Percentiles rank a stretch among this genome's conserved stretches.
Evolutionary conservation across 2,888 invertebrate genomes (phyloP).

Genomic region (Onchidella celtica): DNA sequence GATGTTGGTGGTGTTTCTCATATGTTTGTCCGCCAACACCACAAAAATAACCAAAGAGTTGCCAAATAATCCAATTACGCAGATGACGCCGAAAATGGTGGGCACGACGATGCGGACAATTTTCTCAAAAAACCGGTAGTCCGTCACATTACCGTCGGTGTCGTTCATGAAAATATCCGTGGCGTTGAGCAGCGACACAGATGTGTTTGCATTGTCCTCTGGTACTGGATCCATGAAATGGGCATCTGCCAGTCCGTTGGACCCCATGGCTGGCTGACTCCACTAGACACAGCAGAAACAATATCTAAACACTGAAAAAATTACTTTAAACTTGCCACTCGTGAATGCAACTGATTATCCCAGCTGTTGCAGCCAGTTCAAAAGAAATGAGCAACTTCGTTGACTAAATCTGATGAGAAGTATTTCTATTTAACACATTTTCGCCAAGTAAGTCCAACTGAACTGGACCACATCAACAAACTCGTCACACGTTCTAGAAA

Average conservation of each 20-base stretch:
- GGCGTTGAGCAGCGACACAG: neutral
- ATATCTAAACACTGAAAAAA: neutral
- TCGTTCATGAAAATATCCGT: neutral
- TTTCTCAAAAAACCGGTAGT: conserved; percentile 51
- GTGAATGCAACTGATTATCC: neutral
- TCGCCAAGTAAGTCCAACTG: neutral
- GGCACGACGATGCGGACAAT: conserved; percentile 75
- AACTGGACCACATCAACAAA: neutral
- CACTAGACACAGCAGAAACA: neutral
- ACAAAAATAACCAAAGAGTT: conserved; percentile 94
- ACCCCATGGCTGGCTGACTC: conserved; percentile 27
- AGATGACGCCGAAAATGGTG: conserved; percentile 91
- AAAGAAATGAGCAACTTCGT: too few species aligned
- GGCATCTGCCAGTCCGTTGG: conserved; percentile 29
- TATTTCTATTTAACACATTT: neutral
- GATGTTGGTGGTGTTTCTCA: conserved; percentile 95
- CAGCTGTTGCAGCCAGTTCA: too few species aligned
- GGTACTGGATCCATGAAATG: conserved; percentile 3
- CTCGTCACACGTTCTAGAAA: conserved; percentile 13
- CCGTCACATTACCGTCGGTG: neutral
- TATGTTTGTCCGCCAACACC: conserved; percentile 92
- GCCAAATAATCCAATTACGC: conserved; percentile 92
- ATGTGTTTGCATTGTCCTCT: neutral
- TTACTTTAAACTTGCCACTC: too few species aligned
- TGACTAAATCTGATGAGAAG: too few species aligned